Evolutionary conservation across 2,888 invertebrate species (phyloP).

Genomic region (Pachliopta kotzebuea): DNA sequence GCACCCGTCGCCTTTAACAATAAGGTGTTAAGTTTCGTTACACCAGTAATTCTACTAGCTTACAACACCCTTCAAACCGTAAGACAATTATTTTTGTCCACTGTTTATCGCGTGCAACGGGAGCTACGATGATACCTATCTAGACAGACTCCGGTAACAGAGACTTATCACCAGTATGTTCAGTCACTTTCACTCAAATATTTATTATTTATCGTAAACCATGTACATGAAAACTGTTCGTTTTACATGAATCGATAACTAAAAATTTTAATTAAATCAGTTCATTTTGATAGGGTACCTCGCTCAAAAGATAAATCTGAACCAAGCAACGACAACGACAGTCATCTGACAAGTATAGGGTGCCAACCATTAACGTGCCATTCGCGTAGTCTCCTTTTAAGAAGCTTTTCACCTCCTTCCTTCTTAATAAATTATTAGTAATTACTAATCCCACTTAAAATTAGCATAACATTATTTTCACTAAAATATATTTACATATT

Average conservation of each 20-base stretch:
- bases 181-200: too few relatives aligned
- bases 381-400: conserved; percentile 36
- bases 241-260: neutral
- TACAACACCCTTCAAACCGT: too few relatives aligned
- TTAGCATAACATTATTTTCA: neutral
- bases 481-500: neutral
- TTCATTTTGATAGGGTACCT: neutral
- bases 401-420: conserved; percentile 45
- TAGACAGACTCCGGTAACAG: too few relatives aligned
- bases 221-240: too few relatives aligned
- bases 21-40: too few relatives aligned
- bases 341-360: conserved; percentile 66
- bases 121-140: too few relatives aligned
- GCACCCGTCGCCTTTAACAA: too few relatives aligned
- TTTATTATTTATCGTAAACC: too few relatives aligned
- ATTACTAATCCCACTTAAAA: conserved; percentile 2
- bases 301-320: conserved; percentile 40
- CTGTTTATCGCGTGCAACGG: too few relatives aligned
- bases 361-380: conserved; percentile 62
- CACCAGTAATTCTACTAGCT: too few relatives aligned
- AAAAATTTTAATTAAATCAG: conserved; percentile 3
- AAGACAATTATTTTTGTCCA: too few relatives aligned
- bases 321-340: conserved; percentile 46
- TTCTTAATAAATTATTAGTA: conserved; percentile 16
- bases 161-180: too few relatives aligned